Evolutionary conservation across 2,113 vertebrate species (phyloP).

Genomic region (Columbina picui): DNA sequence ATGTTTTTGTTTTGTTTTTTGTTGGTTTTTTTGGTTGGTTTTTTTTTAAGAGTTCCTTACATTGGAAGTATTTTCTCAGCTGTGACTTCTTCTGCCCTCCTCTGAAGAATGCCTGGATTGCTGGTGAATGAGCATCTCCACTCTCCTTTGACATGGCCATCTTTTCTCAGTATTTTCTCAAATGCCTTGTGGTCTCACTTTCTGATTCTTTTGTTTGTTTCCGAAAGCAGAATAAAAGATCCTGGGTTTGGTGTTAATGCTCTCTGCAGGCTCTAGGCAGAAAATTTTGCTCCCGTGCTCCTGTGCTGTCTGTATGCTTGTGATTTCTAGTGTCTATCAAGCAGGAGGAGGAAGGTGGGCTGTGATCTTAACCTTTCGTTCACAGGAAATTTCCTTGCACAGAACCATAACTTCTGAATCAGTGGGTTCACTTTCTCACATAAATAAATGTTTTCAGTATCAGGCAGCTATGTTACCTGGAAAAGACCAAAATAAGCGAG

Average conservation of each 20-base stretch:
- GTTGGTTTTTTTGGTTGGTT: neutral
- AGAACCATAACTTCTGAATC: neutral
- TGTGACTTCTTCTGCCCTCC: neutral
- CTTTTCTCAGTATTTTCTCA: neutral
- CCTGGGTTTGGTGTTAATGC: neutral
- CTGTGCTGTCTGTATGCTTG: neutral
- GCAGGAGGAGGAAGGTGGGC: neutral
- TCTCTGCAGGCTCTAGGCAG: neutral
- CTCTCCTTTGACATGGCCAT: neutral
- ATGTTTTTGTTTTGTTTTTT: constrained; percentile 1
- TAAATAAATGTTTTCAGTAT: neutral
- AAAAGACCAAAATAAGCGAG: neutral
- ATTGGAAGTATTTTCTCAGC: constrained; percentile 37
- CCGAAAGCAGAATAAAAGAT: neutral
- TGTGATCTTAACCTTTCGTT: neutral
- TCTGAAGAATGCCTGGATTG: neutral
- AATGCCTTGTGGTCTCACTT: neutral
- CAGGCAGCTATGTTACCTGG: neutral
- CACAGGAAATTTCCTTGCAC: neutral
- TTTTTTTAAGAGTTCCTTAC: constrained; percentile 61
- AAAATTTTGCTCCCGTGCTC: neutral
- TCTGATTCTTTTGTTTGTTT: neutral
- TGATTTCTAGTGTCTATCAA: neutral
- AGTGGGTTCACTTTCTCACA: neutral
- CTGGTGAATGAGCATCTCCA: neutral